Evolutionary conservation across 2,888 invertebrate genomes (phyloP), one percentile per base, ranked within the genome.

Genomic region (Tryphoninae sp.): DNA sequence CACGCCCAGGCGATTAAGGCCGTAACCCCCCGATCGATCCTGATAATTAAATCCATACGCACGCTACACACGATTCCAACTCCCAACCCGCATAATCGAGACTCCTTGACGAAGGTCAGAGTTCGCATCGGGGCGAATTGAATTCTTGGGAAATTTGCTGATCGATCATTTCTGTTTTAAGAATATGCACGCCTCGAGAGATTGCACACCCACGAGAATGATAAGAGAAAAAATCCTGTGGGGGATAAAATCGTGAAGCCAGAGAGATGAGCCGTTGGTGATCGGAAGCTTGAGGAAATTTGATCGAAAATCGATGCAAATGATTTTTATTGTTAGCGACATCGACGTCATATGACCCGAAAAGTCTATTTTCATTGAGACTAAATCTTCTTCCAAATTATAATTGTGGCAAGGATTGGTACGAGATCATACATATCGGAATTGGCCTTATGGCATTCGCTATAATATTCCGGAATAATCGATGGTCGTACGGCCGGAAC

Each of bases 41-140:
- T 76, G 87, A 89, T 90, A 89, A 90, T 89, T 89, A 89, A 90
- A 89, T 87, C 85, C 83, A 85, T 86, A 85, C 84, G 78, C 69
- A 77, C 72, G 72, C 68, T 65, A 65, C 16, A 42, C 26, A 55
- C 67, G 33, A 6, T 6, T 16, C 4, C n/a, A 40, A 42, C 16
- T 22, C 59, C 6, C 33, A 26, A 53, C 33, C 33, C 33, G 33
- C 33, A 33, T 33, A 33, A 33, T 33, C 33, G 33, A 51, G 16
- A 51, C 3, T 51, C 51, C 16, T 16, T 69, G 69, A 51, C 74
- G 64, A 69, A 69, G 75, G 74, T 62, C 64, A 62, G 53, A 59
- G 61, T 62, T 51, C 51, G 51, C 6, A 13, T 51, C 1, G 51
- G 49, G 51, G 3, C 13, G 13, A 51, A 51, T n/a, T 51, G 51